Conservation (phyloP, 1,140 invertebrate genomes). For the Amphibalanus amphitrite region DNA sequence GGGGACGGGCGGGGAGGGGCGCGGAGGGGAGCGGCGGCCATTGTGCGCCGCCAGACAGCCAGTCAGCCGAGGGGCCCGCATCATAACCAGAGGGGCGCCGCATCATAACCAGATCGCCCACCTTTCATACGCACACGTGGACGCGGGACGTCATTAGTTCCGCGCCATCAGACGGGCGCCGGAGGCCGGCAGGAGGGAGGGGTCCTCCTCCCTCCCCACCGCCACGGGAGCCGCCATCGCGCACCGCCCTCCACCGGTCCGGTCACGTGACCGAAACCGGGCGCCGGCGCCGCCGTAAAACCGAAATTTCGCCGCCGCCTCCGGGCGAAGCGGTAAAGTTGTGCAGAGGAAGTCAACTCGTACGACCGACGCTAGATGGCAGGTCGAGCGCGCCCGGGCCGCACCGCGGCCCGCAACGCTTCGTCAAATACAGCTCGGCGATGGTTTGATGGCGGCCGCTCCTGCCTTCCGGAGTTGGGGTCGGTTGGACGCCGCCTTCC, state of each 20-base stretch:
- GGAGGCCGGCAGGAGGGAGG: no score
- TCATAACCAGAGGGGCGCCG: no score
- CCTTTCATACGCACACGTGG: neutral
- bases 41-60: neutral
- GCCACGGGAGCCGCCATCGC: neutral
- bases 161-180: neutral
- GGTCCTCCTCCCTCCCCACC: no score
- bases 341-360: neutral
- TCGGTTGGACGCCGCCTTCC: neutral
- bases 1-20: no score
- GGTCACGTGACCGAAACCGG: neutral
- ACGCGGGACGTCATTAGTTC: neutral
- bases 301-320: neutral
- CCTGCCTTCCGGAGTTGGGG: slow-evolving; percentile 1
- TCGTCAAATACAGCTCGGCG: neutral
- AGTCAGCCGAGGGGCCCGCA: no score
- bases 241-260: neutral
- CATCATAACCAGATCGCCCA: neutral
- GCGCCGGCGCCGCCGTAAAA: neutral
- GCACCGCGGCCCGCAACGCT: neutral
- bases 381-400: neutral
- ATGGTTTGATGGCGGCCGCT: neutral
- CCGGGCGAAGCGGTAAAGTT: neutral
- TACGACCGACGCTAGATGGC: neutral
- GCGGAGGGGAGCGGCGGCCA: neutral